These are phyloP conservation scores for Gastrophysa polygoni DNA, from an alignment of 2,888 invertebrate species.

Conservation along the genomic window DNA sequence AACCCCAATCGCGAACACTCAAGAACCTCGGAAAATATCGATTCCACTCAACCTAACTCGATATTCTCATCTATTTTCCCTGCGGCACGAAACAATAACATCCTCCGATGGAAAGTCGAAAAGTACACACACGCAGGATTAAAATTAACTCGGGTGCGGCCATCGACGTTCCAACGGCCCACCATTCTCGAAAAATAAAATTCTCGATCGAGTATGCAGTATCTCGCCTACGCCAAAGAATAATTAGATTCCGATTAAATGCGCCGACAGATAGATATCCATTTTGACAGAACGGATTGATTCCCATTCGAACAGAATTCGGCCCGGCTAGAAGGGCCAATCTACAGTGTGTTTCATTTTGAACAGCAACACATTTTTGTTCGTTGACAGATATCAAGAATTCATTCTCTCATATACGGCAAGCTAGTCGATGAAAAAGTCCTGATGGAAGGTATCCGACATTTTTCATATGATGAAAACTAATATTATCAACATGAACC, in stretches of 20 bases:
- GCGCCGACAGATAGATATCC: background rate
- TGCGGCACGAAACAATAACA: constrained; percentile 11
- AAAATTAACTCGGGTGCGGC: constrained; percentile 20
- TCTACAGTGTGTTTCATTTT: too few relatives aligned
- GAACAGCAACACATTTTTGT: too few relatives aligned
- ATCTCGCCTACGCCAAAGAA: background rate
- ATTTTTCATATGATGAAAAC: too few relatives aligned
- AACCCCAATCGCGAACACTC: background rate
- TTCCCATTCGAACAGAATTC: background rate
- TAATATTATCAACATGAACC: too few relatives aligned
- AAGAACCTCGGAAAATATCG: background rate
- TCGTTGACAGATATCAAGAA: too few relatives aligned
- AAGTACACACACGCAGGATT: constrained; percentile 27
- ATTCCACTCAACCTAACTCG: background rate
- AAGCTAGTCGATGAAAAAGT: too few relatives aligned
- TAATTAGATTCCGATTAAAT: background rate
- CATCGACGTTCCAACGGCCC: background rate
- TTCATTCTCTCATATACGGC: too few relatives aligned
- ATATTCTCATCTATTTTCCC: background rate
- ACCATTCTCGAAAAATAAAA: background rate
- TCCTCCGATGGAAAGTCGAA: constrained; percentile 12
- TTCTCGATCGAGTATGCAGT: background rate
- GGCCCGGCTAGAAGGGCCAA: too few relatives aligned
- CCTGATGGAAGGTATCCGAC: too few relatives aligned
- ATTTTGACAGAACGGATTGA: background rate